Conservation (phyloP, 2,888 invertebrate genomes). For the Lepidocyrtinus sp. region DNA sequence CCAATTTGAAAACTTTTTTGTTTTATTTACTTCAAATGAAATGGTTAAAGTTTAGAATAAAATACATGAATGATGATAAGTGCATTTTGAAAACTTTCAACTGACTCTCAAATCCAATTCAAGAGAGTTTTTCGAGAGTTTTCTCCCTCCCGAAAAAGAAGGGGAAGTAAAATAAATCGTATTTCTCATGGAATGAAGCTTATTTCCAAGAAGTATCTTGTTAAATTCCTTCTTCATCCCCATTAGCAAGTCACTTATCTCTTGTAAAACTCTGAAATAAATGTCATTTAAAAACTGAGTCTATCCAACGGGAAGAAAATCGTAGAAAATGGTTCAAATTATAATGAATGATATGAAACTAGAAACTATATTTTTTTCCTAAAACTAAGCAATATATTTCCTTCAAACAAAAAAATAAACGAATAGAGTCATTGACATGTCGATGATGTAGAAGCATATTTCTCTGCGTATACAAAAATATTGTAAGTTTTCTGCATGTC, state of each 20-base stretch:
- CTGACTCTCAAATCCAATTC: background rate
- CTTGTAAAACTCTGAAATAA: conserved; percentile 17
- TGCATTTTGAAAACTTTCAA: conserved; percentile 6
- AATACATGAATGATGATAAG: conserved; percentile 17
- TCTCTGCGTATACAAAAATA: background rate
- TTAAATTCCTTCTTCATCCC: background rate
- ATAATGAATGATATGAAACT: background rate
- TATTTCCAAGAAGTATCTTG: conserved; percentile 15
- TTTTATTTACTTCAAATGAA: background rate
- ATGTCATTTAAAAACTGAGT: background rate
- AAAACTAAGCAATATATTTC: conserved; percentile 17
- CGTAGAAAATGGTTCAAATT: background rate
- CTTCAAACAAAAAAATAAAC: conserved; percentile 33
- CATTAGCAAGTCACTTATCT: conserved; percentile 33
- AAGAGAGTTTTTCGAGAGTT: background rate
- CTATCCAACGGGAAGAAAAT: conserved; percentile 17
- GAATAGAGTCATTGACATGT: conserved; percentile 36
- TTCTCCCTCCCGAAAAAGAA: background rate
- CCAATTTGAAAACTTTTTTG: background rate
- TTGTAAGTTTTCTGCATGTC: background rate
- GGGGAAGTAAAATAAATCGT: conserved; percentile 2
- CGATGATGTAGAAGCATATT: conserved; percentile 4
- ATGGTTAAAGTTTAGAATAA: background rate
- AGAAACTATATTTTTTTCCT: conserved; percentile 11
- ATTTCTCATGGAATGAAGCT: no score